Evolutionary conservation across 2,797 vertebrate species (phyloP).

Genomic region (Gallinago stenura): DNA sequence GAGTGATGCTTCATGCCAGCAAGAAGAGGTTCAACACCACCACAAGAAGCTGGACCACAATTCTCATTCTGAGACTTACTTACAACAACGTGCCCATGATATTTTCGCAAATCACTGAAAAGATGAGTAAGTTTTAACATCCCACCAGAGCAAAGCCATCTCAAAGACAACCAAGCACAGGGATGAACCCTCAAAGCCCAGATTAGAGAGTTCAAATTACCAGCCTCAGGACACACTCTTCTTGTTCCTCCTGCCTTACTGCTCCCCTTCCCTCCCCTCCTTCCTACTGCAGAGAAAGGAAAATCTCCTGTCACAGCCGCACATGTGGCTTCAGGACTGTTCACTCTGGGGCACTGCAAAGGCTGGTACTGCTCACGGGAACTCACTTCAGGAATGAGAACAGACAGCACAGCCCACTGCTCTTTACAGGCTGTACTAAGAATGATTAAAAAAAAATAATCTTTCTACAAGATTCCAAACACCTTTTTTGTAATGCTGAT

Average conservation of each 20-base stretch:
- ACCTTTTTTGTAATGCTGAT: neutral
- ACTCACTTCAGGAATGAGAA: neutral
- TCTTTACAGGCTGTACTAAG: neutral
- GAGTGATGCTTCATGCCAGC: rapidly evolving
- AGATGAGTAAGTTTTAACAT: neutral
- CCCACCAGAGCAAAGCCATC: neutral
- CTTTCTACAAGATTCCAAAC: neutral
- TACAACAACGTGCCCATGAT: rapidly evolving
- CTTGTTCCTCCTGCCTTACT: neutral
- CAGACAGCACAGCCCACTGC: neutral
- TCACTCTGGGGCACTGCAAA: neutral
- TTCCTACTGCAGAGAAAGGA: neutral
- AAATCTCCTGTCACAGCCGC: rapidly evolving
- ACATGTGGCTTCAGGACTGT: rapidly evolving
- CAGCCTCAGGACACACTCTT: neutral
- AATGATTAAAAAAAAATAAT: neutral
- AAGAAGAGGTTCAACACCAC: neutral
- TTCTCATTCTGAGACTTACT: neutral
- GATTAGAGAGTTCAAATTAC: rapidly evolving
- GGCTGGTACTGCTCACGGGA: neutral
- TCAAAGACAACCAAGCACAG: neutral
- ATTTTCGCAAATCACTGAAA: neutral
- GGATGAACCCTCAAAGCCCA: neutral
- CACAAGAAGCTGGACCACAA: neutral
- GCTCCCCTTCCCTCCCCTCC: neutral